Base-by-base conservation (phyloP, 2,888 invertebrate species). In the Drosophila neotestacea region DNA sequence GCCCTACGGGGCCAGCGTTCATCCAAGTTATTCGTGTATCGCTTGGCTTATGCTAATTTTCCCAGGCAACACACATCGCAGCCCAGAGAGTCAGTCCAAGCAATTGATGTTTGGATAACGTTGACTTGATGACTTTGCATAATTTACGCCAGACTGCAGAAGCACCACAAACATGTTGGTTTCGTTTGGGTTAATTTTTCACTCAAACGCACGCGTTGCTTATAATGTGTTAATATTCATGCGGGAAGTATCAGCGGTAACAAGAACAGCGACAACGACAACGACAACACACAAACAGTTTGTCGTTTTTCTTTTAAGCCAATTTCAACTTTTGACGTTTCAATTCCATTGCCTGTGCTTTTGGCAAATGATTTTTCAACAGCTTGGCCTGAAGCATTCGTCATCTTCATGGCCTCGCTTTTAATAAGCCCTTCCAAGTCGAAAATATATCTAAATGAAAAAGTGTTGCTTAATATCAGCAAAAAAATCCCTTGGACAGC, bases 111-210 rank as follows among this genome's bases (percentile, higher is more conserved):
- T 84, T 84, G 87, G 84, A 89, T 84, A 84, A 87, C 89, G 89
- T 79, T 88, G 89, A 86, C 89, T 89, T 88, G 89, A 85, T 85
- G 85, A 85, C 88, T 85, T 89, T 80, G 85, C 89, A 85, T 85
- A 88, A 87, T 85, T 85, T 84, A 86, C 71, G 80, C 83, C 76
- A 71, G 48, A 51, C 64, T 54, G 72, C 67, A 55, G 51, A 56
- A 60, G 47, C 64, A 74, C 34, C 28, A 56, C 36, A 46, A 74
- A 62, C 67, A 64, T 63, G 77, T 72, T 62, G 73, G 68, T 54
- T 62, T 63, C 64, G 52, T 51, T 52, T 62, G 66, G 68, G 70
- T 79, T 85, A 77, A 85, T 89, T 85, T 85, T 89, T 85, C 84
- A 85, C 86, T 88, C 81, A 83, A 83, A 78, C 65, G 51, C 79